These are phyloP conservation scores for Astropecten irregularis DNA, from an alignment of 53 echinoderm and acorn worm species.

Conservation along the genomic window DNA sequence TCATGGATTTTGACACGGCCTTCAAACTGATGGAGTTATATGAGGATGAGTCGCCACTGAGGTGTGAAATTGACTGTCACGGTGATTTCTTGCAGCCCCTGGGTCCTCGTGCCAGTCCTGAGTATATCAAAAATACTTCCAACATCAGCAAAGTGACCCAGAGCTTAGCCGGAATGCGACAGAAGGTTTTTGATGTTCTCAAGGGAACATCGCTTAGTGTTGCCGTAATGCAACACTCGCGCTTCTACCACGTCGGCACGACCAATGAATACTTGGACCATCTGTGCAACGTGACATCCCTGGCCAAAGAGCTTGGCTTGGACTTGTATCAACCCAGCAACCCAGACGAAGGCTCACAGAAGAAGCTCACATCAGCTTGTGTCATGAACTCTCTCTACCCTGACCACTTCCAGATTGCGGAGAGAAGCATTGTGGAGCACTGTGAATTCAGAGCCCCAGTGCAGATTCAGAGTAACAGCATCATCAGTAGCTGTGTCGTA, in stretches of 20 bases:
- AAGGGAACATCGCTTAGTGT: conserved; percentile 78
- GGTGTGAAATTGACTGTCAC: conserved; percentile 85
- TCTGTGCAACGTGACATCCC: conserved; percentile 63
- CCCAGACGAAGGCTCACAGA: neutral
- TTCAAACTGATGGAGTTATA: conserved; percentile 75
- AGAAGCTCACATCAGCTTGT: conserved; percentile 13
- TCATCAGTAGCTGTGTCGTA: conserved; percentile 78
- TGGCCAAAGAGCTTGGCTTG: conserved; percentile 27
- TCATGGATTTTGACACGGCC: conserved; percentile 74
- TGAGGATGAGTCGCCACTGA: conserved; percentile 65
- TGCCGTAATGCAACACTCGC: conserved; percentile 73
- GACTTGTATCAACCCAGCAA: neutral
- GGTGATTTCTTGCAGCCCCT: conserved; percentile 93
- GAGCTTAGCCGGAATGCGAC: conserved; percentile 56
- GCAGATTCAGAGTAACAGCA: conserved; percentile 57
- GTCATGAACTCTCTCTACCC: conserved; percentile 73
- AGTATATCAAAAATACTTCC: conserved; percentile 72
- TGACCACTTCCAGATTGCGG: conserved; percentile 33
- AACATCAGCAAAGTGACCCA: conserved; percentile 68
- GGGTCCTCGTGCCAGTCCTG: conserved; percentile 62
- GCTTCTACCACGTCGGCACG: conserved; percentile 90
- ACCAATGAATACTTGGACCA: conserved; percentile 82
- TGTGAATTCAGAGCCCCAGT: conserved; percentile 57
- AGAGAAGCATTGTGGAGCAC: conserved; percentile 73
- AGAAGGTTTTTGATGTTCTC: conserved; percentile 70